Evolutionary conservation across 2,797 vertebrate species (phyloP).

Genomic region (Cirrhinus mrigala): DNA sequence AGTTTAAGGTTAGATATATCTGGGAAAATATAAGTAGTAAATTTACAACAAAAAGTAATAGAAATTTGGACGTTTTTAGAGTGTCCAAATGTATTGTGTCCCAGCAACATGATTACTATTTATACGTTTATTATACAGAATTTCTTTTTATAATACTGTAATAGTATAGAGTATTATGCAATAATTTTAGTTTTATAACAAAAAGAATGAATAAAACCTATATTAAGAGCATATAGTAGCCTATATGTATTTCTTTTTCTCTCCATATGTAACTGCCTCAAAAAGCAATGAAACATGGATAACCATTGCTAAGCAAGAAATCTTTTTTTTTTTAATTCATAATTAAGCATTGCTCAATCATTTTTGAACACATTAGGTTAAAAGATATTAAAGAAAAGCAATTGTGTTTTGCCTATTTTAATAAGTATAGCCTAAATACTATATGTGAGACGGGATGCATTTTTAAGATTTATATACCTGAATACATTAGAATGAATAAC

Average conservation of each 20-base stretch:
- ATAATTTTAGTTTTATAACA: background rate
- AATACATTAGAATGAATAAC: too few species aligned
- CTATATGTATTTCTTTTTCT: background rate
- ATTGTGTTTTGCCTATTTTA: background rate
- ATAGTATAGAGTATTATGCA: background rate
- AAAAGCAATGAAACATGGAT: background rate
- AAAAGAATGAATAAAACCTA: background rate
- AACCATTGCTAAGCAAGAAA: background rate
- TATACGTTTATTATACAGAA: background rate
- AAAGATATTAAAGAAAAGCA: background rate
- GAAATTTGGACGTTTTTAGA: background rate
- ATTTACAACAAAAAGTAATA: background rate
- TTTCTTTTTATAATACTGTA: background rate
- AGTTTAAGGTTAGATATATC: background rate
- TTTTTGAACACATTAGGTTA: background rate
- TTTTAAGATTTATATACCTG: too few species aligned
- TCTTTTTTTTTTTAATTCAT: background rate
- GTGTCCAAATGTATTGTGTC: background rate
- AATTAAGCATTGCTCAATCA: background rate
- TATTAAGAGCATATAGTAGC: background rate
- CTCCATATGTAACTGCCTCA: background rate
- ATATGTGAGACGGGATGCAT: too few species aligned
- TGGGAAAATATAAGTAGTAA: background rate
- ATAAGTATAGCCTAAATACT: background rate
- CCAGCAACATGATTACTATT: background rate